Percentiles rank a stretch among this genome's conserved stretches.
Evolutionary conservation across 2,888 invertebrate genomes (phyloP).

Genomic region (Drosophila niveifrons): DNA sequence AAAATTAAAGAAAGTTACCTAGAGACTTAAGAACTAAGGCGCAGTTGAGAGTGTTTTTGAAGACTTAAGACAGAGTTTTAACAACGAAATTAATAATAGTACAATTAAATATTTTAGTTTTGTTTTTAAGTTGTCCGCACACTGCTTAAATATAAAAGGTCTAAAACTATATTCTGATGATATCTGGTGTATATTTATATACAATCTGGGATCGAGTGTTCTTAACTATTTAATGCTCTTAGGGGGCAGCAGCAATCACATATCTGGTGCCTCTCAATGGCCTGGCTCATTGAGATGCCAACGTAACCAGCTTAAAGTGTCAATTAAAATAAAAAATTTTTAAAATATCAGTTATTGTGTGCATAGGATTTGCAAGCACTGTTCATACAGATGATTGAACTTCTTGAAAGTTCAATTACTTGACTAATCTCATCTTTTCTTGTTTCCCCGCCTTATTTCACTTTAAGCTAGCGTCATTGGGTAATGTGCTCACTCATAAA

Average conservation of each 20-base stretch:
- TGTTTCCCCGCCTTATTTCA: not conserved
- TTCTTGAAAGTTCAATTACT: not conserved
- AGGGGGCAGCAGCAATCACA: conserved; percentile 34
- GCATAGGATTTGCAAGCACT: conserved; percentile 30
- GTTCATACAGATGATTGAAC: conserved; percentile 4
- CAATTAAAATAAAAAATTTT: conserved; percentile 22
- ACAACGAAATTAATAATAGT: conserved; percentile 62
- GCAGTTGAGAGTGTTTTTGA: conserved; percentile 47
- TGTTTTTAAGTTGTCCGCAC: conserved; percentile 40
- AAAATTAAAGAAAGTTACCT: conserved; percentile 43
- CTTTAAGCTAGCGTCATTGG: conserved; percentile 24
- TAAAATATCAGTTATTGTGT: conserved; percentile 49
- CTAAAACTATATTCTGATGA: conserved; percentile 48
- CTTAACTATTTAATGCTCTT: conserved; percentile 21
- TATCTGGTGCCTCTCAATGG: not conserved
- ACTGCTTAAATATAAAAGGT: conserved; percentile 40
- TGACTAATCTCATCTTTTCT: not conserved
- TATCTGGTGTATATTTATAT: conserved; percentile 45
- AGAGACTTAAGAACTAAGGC: conserved; percentile 54
- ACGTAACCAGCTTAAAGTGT: conserved; percentile 24
- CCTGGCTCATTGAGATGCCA: conserved; percentile 5
- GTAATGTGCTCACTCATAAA: not conserved
- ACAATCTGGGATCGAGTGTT: conserved; percentile 44
- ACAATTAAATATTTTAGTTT: conserved; percentile 42
- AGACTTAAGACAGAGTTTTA: conserved; percentile 58